phyloP scores from a whole-genome alignment of 2,113 vertebrate genomes.

The Dryoscopus gambensis region DNA sequence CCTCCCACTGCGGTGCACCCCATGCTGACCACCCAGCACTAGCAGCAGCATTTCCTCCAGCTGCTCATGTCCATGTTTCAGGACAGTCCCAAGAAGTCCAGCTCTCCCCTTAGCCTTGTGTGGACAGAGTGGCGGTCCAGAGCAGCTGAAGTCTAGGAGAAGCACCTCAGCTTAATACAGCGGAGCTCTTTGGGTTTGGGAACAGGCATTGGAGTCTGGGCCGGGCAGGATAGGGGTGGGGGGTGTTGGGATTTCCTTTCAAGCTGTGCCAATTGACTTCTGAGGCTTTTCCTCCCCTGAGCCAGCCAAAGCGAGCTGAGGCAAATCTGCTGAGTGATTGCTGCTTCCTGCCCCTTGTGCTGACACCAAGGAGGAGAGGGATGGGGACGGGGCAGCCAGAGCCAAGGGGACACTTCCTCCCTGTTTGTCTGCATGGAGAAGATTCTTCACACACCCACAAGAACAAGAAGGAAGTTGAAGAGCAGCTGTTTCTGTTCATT shows the following conservation, averaged over 20 bases:
- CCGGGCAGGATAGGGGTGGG: too few relatives aligned
- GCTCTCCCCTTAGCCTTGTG: not conserved
- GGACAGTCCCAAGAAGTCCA: not conserved
- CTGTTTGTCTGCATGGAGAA: rapidly evolving
- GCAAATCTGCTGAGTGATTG: not conserved
- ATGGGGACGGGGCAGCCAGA: rapidly evolving
- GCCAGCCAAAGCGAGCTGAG: not conserved
- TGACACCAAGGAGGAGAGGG: not conserved
- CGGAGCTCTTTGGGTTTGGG: rapidly evolving
- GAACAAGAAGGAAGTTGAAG: not conserved
- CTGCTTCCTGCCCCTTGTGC: not conserved
- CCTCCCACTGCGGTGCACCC: not conserved
- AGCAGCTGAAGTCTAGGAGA: not conserved
- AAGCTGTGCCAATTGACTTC: not conserved
- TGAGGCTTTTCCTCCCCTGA: not conserved
- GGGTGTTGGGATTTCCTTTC: not conserved
- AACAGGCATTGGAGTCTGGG: not conserved
- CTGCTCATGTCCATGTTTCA: not conserved
- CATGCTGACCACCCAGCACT: not conserved
- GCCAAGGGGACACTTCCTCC: not conserved
- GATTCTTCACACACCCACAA: rapidly evolving
- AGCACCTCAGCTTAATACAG: not conserved
- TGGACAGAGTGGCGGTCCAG: not conserved
- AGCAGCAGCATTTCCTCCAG: not conserved
- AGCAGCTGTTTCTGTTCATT: not conserved